Base-by-base conservation (phyloP, 2,797 vertebrate species). In the Enteromius treurensis region DNA sequence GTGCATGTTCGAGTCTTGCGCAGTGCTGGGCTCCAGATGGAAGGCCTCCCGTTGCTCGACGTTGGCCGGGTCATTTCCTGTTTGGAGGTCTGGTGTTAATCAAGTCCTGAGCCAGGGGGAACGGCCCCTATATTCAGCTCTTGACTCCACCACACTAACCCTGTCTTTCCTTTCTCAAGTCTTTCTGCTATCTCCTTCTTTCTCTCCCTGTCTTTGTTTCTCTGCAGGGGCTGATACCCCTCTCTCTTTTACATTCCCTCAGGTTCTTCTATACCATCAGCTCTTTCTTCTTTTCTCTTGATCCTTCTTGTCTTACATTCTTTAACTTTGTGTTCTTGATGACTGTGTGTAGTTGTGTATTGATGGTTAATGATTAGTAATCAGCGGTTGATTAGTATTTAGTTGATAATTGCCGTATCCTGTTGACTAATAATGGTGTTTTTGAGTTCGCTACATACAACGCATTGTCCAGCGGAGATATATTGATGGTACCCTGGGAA, bases 61-160 rank as follows among this genome's bases (percentile, higher is more conserved):
- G 89, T 91, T 93, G 91, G 92, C 94, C 94, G 91, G 95, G 94
- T 95, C 94, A 95, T 95, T 95, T 95, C 95, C 95, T 95, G 94
- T 94, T 92, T 92, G 89, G 92, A 93, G 90, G 93, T 92, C 95
- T 95, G 95, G 92, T 95, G 94, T 95, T 95, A 93, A 95, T 95
- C 95, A 95, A 93, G 89, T 88, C 67, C 87, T 76, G 90, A 93
- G 93, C 91, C 91, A 92, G 83, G 71, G 79, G 91, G 89, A 92
- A 92, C 90, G 82, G 90, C 92, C 91, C 87, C 90, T 71, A 60
- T 80, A 81, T 86, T 87, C 88, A 87, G 85, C 82, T 82, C 40
- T 86, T 85, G 34, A 67, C 55, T 82, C 37, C 60, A 68, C 62
- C 37, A 21, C 23, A 51, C 37, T 83, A 67, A 70, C 74, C 11